Base-by-base conservation (phyloP, 2,797 vertebrate species). In the Echiichthys vipera region DNA sequence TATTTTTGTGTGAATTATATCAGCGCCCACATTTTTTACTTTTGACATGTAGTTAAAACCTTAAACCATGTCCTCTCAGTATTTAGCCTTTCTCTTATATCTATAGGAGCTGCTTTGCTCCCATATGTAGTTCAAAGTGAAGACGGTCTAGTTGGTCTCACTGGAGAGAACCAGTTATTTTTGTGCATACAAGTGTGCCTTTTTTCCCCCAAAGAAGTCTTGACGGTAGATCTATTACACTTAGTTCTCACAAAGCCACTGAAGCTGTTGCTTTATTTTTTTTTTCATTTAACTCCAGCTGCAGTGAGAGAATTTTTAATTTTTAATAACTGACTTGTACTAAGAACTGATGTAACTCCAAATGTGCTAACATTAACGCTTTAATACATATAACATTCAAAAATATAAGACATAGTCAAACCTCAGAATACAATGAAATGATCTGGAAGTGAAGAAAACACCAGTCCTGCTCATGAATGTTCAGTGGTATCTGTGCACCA, bases 201-300 rank as follows among this genome's bases (percentile, higher is more conserved):
- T 53, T 58, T n/a, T 61, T 43, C 22, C 34, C 9, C 15, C 20
- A 47, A 18, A 49, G 53, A 59, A 55, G 62, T 53, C 70, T 29
- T 63, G 65, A 58, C 67, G 64, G 36, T 30, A 75, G 53, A 78
- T 75, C 45, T 68, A 83, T 65, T 59, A 46, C 50, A 46, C 15
- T 15, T 10, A 25, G 27, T 37, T 63, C 32, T 54, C n/a, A 45
- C 32, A 47, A n/a, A 66, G 39, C 25, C 12, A 24, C 15, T n/a
- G 13, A 54, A 32, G 42, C 11, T 32, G 42, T 3, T 55, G n/a
- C 15, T 76, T 53, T 46, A 12, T 15, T 42, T 56, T 24, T 24
- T 42, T 14, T 22, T 36, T n/a, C n/a, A n/a, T n/a, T 29, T 27
- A 22, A 45, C 15, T 43, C 37, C 25, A 32, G 54, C 39, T 65